Conservation (phyloP, 2,113 vertebrate species). For the Nerophis ophidion region DNA sequence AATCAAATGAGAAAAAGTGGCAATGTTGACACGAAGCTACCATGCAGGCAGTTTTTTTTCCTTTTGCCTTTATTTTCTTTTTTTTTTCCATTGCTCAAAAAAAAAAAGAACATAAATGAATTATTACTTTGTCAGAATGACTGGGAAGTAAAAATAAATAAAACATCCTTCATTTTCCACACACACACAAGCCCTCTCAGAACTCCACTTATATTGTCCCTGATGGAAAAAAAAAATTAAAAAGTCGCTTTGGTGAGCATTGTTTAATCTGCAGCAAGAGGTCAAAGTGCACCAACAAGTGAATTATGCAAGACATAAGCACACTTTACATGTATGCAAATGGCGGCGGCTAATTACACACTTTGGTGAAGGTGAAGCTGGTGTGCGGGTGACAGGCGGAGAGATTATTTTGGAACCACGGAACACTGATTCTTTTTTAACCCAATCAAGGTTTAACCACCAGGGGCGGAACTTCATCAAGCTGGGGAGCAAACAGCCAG, state of each 20-base stretch:
- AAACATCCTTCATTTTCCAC: constrained; percentile 20
- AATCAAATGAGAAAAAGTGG: too few relatives aligned
- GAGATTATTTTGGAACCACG: constrained; percentile 11
- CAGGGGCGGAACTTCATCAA: constrained; percentile 43
- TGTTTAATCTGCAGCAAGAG: constrained; percentile 34
- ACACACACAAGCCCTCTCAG: constrained; percentile 17
- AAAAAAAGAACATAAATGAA: too few relatives aligned
- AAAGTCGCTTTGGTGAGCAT: constrained; percentile 23
- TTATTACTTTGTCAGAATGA: constrained; percentile 16
- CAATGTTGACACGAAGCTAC: too few relatives aligned
- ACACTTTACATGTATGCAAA: constrained; percentile 25
- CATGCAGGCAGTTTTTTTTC: too few relatives aligned
- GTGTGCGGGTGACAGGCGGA: constrained; percentile 1
- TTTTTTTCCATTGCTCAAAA: too few relatives aligned
- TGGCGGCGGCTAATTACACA: constrained; percentile 7
- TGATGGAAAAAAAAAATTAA: constrained; percentile 24
- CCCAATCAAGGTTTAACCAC: constrained; percentile 38
- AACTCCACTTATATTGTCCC: constrained; percentile 16
- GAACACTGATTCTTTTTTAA: constrained; percentile 29
- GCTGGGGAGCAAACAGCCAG: constrained; percentile 29
- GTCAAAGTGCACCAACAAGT: constrained; percentile 30
- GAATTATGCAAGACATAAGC: constrained; percentile 15
- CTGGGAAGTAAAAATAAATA: constrained; percentile 21
- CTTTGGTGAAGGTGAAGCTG: constrained; percentile 1
- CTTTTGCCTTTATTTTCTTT: too few relatives aligned